Evolutionary conservation across 2,797 vertebrate genomes (phyloP), one percentile per base, ranked within the genome.

Genomic region (Takifugu ocellatus): DNA sequence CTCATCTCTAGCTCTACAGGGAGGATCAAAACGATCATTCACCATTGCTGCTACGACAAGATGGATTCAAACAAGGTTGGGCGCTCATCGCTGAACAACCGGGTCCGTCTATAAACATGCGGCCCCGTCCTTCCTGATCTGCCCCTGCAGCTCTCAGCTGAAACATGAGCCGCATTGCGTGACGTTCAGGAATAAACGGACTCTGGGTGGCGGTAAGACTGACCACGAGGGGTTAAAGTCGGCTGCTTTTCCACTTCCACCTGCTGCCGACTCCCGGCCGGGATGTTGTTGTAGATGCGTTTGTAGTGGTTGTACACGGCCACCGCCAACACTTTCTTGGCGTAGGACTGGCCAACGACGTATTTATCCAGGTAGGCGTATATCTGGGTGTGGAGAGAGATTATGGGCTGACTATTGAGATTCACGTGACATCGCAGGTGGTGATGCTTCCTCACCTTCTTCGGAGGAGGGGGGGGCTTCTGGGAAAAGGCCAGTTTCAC

Each of bases 221-320:
- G 85, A 98, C 96, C 96, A 90, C 96, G 92, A 5, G 95, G 95
- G 42, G 96, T 96, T 76, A 97, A 87, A 47, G 96, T 93, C 10
- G 92, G 92, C 84, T 94, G 97, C 61, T 97, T 98, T 61, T 97
- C 96, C 81, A 91, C 90, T 74, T 98, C 96, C 51, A 92, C 92
- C 84, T 95, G 96, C 80, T 94, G 94, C 47, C 94, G 92, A 82
- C 92, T 86, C 52, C 91, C 94, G 68, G 94, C 89, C 51, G 97
- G 97, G 75, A 99, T 96, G 86, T 99, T 99, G 88, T 97, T 99
- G 87, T 97, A 96, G 88, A 98, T 98, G 68, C 97, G 94, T 68
- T 99, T 99, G 88, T 99, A 99, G 89, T 98, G 97, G 90, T 99
- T 99, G 84, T 99, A 98, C 69, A 99, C 97, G 4, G 97, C 96